Conservation (phyloP, 2,113 vertebrate genomes). For the Loxodonta africana region DNA sequence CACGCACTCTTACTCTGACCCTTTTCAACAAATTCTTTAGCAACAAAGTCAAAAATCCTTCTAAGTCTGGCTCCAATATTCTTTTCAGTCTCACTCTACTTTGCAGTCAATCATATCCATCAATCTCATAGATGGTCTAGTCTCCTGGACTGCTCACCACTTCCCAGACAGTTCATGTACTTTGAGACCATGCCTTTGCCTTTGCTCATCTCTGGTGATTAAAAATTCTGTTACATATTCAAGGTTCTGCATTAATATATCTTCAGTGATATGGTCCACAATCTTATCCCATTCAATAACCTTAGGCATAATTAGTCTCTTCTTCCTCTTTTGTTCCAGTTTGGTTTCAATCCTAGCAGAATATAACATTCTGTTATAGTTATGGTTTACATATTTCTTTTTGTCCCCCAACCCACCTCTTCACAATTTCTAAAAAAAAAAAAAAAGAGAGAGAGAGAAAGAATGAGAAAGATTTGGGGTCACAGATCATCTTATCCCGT, state of each 20-base stretch:
- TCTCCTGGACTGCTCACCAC: background rate
- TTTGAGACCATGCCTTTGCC: background rate
- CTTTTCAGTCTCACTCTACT: background rate
- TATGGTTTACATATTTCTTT: background rate
- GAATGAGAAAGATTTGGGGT: background rate
- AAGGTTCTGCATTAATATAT: background rate
- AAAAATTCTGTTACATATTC: background rate
- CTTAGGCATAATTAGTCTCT: conserved; percentile 13
- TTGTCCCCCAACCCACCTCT: background rate
- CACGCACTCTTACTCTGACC: background rate
- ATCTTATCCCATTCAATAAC: background rate
- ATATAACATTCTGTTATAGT: background rate
- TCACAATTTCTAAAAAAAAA: background rate
- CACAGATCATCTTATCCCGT: background rate
- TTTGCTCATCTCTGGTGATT: background rate
- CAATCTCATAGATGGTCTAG: background rate
- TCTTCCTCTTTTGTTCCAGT: background rate
- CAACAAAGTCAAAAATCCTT: background rate
- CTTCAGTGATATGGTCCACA: background rate
- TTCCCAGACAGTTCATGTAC: background rate
- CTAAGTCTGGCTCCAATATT: background rate
- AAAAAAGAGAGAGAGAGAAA: background rate
- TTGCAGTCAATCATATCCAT: background rate
- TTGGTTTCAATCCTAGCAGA: conserved; percentile 2
- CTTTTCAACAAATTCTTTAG: background rate